phyloP scores from a whole-genome alignment of 2,888 invertebrate species.

The Trachelus iudaicus region DNA sequence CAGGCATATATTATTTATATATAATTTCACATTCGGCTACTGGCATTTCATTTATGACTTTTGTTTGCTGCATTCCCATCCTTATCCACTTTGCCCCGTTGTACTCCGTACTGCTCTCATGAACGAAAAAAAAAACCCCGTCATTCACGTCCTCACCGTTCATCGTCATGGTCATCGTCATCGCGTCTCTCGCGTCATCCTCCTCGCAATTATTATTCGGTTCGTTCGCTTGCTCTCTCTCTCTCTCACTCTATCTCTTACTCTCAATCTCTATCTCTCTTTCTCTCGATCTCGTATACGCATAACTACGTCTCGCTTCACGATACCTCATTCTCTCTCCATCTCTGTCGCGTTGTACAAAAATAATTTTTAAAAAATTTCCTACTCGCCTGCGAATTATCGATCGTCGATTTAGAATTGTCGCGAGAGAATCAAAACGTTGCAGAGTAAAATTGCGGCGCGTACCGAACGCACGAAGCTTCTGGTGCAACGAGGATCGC shows the following conservation, averaged over 20 bases:
- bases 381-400: conserved; percentile 47
- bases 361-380: conserved; percentile 9
- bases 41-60: conserved; percentile 53
- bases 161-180: conserved; percentile 25
- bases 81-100: conserved; percentile 23
- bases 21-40: background rate
- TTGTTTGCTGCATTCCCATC: conserved; percentile 56
- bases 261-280: conserved; percentile 28
- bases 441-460: conserved; percentile 89
- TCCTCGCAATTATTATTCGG: conserved; percentile 4
- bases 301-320: background rate
- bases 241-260: conserved; percentile 19
- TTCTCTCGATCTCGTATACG: conserved; percentile 32
- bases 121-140: background rate
- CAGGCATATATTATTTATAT: background rate
- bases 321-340: conserved; percentile 18
- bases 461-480: conserved; percentile 90
- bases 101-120: background rate
- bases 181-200: conserved; percentile 19
- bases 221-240: conserved; percentile 1
- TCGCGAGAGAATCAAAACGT: conserved; percentile 85
- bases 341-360: conserved; percentile 20
- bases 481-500: conserved; percentile 87
- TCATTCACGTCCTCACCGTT: conserved; percentile 14
- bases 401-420: conserved; percentile 72